These are phyloP conservation scores for Drosophila monieri DNA, from an alignment of 2,888 invertebrate genomes.

Conservation along the genomic window DNA sequence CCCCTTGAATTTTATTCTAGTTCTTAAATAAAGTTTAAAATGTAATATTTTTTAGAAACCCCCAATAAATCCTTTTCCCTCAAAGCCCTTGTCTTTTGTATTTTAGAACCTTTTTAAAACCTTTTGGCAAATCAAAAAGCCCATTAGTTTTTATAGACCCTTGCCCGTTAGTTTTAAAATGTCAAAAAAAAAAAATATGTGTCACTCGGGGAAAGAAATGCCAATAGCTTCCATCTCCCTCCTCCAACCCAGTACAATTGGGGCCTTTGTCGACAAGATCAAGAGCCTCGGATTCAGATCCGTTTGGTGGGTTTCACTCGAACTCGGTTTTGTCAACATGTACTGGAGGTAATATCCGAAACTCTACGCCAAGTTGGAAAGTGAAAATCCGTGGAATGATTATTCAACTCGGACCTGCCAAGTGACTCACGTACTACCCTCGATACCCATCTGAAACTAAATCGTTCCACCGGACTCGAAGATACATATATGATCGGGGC, in stretches of 20 bases:
- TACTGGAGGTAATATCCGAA: background rate
- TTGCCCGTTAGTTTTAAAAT: background rate
- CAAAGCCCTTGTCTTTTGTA: background rate
- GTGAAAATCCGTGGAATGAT: slow-evolving; percentile 34
- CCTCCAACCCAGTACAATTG: slow-evolving; percentile 15
- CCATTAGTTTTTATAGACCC: slow-evolving; percentile 2
- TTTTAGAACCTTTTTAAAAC: background rate
- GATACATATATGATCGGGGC: slow-evolving; percentile 1
- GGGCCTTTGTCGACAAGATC: slow-evolving; percentile 19
- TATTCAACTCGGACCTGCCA: background rate
- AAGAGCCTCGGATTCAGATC: slow-evolving; percentile 11
- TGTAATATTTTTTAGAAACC: too few species aligned
- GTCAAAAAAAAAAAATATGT: background rate
- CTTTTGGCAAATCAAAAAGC: slow-evolving; percentile 3
- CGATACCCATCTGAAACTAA: slow-evolving; percentile 30
- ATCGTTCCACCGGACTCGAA: slow-evolving; percentile 14
- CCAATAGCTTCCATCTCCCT: background rate
- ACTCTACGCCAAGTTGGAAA: slow-evolving; percentile 14
- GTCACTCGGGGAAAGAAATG: background rate
- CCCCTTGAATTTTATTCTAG: too few species aligned
- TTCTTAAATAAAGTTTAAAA: too few species aligned
- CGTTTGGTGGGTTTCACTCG: slow-evolving; percentile 33
- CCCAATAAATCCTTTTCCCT: too few species aligned
- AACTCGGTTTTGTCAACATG: background rate
- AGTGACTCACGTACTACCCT: slow-evolving; percentile 27